phyloP scores from a whole-genome alignment of 1,140 invertebrate genomes.

The Bombus sylvicola region DNA sequence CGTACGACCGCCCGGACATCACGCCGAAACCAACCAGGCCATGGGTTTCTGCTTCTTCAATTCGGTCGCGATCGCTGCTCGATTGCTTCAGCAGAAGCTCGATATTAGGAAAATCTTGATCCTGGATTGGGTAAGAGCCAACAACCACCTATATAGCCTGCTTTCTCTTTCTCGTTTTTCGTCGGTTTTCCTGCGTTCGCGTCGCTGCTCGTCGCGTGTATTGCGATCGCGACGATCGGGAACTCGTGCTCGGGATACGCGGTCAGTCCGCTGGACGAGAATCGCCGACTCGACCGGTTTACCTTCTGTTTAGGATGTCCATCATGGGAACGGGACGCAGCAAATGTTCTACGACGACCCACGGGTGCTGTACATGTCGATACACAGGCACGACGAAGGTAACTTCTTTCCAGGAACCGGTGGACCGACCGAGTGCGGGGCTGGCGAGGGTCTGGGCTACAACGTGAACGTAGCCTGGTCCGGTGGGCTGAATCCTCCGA shows the following conservation, averaged over 20 bases:
- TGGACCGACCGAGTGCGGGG: slow-evolving; percentile 94
- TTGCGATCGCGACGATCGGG: too few species aligned
- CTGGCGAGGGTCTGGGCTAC: slow-evolving; percentile 95
- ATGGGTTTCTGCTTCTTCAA: slow-evolving; percentile 99
- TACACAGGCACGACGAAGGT: slow-evolving; percentile 99
- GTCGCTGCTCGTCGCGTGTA: too few species aligned
- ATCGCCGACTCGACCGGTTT: background rate
- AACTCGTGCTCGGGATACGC: too few species aligned
- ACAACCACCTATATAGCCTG: fast-evolving
- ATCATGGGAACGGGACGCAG: slow-evolving; percentile 99
- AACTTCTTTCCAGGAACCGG: slow-evolving; percentile 99
- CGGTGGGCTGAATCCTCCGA: slow-evolving; percentile 94
- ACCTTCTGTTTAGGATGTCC: slow-evolving; percentile 91
- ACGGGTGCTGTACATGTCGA: slow-evolving; percentile 96
- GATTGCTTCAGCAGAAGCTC: slow-evolving; percentile 92
- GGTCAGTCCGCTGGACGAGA: background rate
- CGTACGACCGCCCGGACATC: slow-evolving; percentile 98
- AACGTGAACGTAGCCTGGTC: slow-evolving; percentile 99
- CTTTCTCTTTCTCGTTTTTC: too few species aligned
- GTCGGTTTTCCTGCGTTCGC: too few species aligned
- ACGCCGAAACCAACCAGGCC: slow-evolving; percentile 97
- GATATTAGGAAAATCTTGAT: slow-evolving; percentile 96
- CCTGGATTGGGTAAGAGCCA: slow-evolving; percentile 93
- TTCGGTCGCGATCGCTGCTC: slow-evolving; percentile 98
- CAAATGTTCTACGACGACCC: slow-evolving; percentile 99